Evolutionary conservation across 2,797 vertebrate genomes (phyloP), one percentile per base, ranked within the genome.

Genomic region (Hyperoplus lanceolatus): DNA sequence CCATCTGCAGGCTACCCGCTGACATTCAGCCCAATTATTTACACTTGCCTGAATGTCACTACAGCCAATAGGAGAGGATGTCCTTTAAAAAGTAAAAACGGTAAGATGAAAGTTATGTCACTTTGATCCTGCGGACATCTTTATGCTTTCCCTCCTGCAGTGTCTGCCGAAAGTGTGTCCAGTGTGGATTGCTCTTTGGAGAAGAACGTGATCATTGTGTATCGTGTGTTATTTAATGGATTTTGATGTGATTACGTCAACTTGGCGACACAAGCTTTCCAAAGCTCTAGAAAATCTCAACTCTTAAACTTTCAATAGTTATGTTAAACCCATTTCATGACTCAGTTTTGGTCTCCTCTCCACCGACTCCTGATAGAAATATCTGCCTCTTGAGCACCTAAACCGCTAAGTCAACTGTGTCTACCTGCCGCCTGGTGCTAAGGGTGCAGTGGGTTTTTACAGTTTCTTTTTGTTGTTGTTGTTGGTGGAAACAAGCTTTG

Each of bases 1-100:
- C 88, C 84, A 79, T 90, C 81, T 87, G 87, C 87, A 89, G 89
- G 89, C 90, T 81, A 85, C 90, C 90, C 81, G 61, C 89, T 95
- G 92, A 94, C 93, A 93, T 95, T 94, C 90, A 93, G 88, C 90
- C 90, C 87, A 86, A 90, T 93, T 95, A 94, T 83, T 90, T 84
- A 92, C 90, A 91, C 84, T 92, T 91, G 89, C 87, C 81, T 85
- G 89, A 83, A 88, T 88, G 65, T 79, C 76, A 84, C 84, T 69
- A 75, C 87, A 89, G 90, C 90, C 89, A 91, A 87, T 87, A 92
- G 91, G 87, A 79, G 79, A 88, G 71, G 54, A 79, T 91, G 93
- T 90, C 89, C 93, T 93, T 93, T 93, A 80, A 90, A 92, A 90
- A 90, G 79, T 89, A 78, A 88, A 92, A 83, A 76, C 50, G 62